Conservation (phyloP, 2,113 vertebrate species). For the Microcebus jonahi region DNA sequence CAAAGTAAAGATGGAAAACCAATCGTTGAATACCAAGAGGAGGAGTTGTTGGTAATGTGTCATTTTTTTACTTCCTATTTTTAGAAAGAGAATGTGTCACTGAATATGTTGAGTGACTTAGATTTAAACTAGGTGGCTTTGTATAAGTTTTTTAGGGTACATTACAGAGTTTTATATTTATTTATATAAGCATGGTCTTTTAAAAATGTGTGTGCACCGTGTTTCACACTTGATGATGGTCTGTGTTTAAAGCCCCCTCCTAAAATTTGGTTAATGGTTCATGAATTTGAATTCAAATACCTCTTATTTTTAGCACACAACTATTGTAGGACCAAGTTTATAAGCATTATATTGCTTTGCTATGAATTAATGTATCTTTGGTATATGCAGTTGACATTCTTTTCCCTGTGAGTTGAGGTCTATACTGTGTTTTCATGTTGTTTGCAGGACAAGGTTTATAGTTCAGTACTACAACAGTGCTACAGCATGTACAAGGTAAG, state of each 20-base stretch:
- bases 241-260: not conserved
- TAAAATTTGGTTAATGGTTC: not conserved
- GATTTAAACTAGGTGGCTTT: not conserved
- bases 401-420: not conserved
- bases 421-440: constrained; percentile 12
- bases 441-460: constrained; percentile 96
- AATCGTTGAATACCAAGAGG: constrained; percentile 96
- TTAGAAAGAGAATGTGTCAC: not conserved
- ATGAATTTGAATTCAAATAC: not conserved
- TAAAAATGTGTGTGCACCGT: fast-evolving
- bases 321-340: not conserved
- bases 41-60: constrained; percentile 93
- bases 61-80: constrained; percentile 39
- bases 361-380: not conserved
- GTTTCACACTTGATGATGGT: not conserved
- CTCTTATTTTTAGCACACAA: not conserved
- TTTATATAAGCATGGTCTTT: not conserved
- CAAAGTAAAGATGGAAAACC: constrained; percentile 96
- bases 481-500: constrained; percentile 99
- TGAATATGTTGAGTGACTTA: not conserved
- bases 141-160: not conserved
- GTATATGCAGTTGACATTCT: fast-evolving
- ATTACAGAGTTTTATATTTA: not conserved
- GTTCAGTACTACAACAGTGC: constrained; percentile 95
- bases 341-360: not conserved